These are phyloP conservation scores for Microcebus jonahi DNA, from an alignment of 2,113 vertebrate species.

Conservation along the genomic window DNA sequence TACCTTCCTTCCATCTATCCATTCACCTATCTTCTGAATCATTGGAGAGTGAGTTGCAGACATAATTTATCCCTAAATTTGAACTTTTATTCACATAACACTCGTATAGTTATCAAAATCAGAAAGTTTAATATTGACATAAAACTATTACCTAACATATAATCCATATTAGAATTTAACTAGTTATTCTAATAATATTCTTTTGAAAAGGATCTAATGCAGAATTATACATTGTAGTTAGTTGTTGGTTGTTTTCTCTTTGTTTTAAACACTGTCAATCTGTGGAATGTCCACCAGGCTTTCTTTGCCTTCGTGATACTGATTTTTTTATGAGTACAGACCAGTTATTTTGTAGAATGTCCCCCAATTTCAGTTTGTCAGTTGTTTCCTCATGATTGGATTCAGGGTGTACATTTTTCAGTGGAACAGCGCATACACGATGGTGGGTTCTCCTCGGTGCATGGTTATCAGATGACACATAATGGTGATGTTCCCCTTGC, in stretches of 20 bases:
- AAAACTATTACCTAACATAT: background rate
- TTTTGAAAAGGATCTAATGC: background rate
- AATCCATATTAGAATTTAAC: background rate
- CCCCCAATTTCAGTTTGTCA: background rate
- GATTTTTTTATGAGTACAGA: background rate
- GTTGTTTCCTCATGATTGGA: background rate
- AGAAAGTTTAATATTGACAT: background rate
- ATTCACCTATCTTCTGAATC: background rate
- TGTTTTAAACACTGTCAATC: background rate
- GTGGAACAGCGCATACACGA: background rate
- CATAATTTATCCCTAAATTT: background rate
- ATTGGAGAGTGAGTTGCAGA: background rate
- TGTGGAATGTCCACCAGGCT: background rate
- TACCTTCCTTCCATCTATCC: background rate
- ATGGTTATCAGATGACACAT: accelerated
- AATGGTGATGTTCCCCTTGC: background rate
- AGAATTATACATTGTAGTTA: background rate
- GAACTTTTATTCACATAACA: background rate
- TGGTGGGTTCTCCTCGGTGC: background rate
- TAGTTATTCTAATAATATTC: no score
- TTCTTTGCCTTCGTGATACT: background rate
- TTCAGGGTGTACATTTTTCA: background rate
- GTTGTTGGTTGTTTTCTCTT: background rate
- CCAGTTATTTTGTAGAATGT: background rate
- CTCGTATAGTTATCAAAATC: background rate